Conservation (phyloP, 2,888 invertebrate genomes). For the Synergus japonicus region DNA sequence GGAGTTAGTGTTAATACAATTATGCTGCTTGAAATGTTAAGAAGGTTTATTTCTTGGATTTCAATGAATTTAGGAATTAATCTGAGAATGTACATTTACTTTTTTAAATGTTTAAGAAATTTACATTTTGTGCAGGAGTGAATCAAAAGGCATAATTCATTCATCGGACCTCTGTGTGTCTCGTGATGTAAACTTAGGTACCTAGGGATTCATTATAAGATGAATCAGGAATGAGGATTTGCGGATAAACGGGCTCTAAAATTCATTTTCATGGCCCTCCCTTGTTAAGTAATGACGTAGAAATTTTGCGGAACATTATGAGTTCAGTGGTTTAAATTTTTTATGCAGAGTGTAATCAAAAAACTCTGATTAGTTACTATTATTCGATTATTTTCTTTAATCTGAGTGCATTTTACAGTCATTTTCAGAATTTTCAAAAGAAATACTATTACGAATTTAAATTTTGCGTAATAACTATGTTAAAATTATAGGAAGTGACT, state of each 20-base stretch:
- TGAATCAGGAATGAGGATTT: not conserved
- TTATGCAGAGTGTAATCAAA: conserved; percentile 17
- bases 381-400: not conserved
- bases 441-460: not conserved
- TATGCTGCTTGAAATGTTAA: conserved; percentile 11
- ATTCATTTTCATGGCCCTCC: conserved; percentile 16
- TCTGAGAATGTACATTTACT: not conserved
- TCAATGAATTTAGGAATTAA: not conserved
- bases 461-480: not conserved
- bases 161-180: not conserved
- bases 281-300: not conserved
- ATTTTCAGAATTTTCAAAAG: not conserved
- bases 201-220: not conserved
- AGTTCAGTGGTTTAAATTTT: not conserved
- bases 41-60: not conserved
- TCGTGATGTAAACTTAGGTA: conserved; percentile 3
- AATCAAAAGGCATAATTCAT: conserved; percentile 28
- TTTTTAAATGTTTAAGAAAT: not conserved
- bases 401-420: not conserved
- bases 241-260: not conserved
- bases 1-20: not conserved
- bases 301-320: not conserved
- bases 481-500: not conserved
- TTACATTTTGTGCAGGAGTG: conserved; percentile 12
- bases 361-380: conserved; percentile 13